Evolutionary conservation across 2,797 vertebrate genomes (phyloP).

Genomic region (Chelon labrosus): DNA sequence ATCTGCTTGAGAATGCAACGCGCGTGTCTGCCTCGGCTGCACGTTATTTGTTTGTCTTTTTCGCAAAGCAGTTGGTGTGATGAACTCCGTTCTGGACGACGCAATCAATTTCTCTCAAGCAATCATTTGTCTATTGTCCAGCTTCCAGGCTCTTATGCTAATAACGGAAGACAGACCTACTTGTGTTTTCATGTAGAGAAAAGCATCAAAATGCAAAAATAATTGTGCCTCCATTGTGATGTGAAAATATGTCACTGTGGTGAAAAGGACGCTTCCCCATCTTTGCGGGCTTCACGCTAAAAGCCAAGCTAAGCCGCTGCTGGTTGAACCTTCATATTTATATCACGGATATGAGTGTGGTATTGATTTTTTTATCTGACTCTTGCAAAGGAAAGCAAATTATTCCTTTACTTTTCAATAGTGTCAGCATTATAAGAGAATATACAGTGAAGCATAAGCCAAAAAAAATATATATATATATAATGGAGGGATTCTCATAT

Average conservation of each 20-base stretch:
- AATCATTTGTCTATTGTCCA: constrained; percentile 52
- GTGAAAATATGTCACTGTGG: constrained; percentile 12
- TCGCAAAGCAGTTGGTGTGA: constrained; percentile 19
- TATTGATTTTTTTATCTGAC: not conserved
- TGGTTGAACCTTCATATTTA: not conserved
- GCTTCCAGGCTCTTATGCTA: constrained; percentile 27
- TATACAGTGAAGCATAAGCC: not conserved
- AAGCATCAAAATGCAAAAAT: constrained; percentile 48
- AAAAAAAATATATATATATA: not conserved
- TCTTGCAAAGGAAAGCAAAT: not conserved
- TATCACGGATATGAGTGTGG: not conserved
- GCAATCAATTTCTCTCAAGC: constrained; percentile 45
- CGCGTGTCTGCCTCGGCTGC: constrained; percentile 11
- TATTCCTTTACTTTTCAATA: not conserved
- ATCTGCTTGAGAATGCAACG: constrained; percentile 11
- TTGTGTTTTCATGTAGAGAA: constrained; percentile 37
- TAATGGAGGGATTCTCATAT: not conserved
- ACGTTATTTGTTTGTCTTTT: constrained; percentile 15
- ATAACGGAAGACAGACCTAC: constrained; percentile 38
- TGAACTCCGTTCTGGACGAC: constrained; percentile 19
- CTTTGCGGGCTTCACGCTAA: not conserved
- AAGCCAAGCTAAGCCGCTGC: too few species aligned
- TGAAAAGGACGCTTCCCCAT: constrained; percentile 6
- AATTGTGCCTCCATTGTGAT: constrained; percentile 43
- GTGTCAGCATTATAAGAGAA: not conserved